Evolutionary conservation across 2,888 invertebrate genomes (phyloP), one percentile per base, ranked within the genome.

Genomic region (Lutraria lutraria): DNA sequence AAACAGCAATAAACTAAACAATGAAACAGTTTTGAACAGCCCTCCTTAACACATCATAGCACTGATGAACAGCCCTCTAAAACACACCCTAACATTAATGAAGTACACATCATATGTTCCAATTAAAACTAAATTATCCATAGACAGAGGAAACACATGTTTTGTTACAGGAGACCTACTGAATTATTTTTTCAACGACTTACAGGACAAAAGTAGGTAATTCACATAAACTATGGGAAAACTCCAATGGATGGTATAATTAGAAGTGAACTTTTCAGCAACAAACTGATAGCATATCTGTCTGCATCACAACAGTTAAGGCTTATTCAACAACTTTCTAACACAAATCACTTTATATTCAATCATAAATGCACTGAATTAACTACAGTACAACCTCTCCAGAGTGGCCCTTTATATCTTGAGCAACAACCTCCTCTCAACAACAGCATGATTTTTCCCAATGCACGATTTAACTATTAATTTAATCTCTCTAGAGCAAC

Each of bases 41-140:
- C 63, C 63, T n/a, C 12, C 25, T 25, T 25, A 68, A 25, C 63
- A 63, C 63, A 63, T 25, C 63, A 25, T 25, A 68, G 63, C 63
- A 68, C 4, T 8, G 2, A 25, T 68, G 25, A 68, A 25, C 63
- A 68, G 21, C n/a, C 63, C 63, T n/a, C 12, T 68, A 68, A 68
- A 68, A 68, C 63, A 68, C 25, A 25, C 25, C 25, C n/a, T 68
- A 68, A 25, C 63, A 68, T 68, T 68, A 25, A 68, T 68, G n/a
- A 31, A 34, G 76, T 76, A 76, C 31, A 76, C 76, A 76, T 76
- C 76, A 76, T 76, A 19, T 76, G 76, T 76, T 76, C 34, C 76
- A 34, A 76, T 76, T 76, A 76, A 34, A 31, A 15, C 34, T 76
- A n/a, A 76, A 76, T 76, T 76, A 76, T 16, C 76, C 16, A 13